A percentile compares a stretch with the other conserved stretches of the same genome.
These are phyloP conservation scores for Stramonita haemastoma DNA, from an alignment of 2,888 invertebrate genomes.

Conservation along the genomic window DNA sequence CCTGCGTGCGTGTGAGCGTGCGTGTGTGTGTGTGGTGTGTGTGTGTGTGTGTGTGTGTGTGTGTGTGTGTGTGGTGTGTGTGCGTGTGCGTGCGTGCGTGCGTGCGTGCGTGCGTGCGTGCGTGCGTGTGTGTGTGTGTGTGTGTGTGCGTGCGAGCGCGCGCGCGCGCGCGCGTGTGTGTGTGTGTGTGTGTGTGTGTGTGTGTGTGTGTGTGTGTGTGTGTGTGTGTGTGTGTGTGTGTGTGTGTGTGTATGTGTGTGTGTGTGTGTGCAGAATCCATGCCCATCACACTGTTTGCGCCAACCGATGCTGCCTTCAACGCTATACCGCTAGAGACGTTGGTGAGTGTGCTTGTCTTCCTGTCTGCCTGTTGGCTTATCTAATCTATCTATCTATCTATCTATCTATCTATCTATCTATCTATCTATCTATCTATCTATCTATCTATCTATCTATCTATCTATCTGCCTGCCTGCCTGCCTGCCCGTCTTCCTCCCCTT, in stretches of 20 bases:
- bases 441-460: too few species aligned
- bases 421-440: too few species aligned
- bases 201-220: not conserved
- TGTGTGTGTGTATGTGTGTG: not conserved
- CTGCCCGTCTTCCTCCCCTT: too few species aligned
- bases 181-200: not conserved
- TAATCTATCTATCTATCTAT: too few species aligned
- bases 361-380: too few species aligned
- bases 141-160: too few species aligned
- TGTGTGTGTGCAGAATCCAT: not conserved
- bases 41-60: not conserved
- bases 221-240: too few species aligned
- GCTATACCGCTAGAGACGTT: not conserved
- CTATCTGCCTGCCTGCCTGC: too few species aligned
- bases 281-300: slow-evolving; percentile 7
- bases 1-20: not conserved
- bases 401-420: too few species aligned
- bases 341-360: not conserved
- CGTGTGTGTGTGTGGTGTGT: not conserved
- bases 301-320: slow-evolving; percentile 6
- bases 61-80: not conserved
- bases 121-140: too few species aligned
- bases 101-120: too few species aligned
- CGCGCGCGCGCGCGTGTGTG: too few species aligned
- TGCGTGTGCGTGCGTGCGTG: not conserved